Percentiles rank a stretch among this genome's conserved stretches.
Evolutionary conservation across 2,113 vertebrate species (phyloP).

Genomic region (Thymallus thymallus): DNA sequence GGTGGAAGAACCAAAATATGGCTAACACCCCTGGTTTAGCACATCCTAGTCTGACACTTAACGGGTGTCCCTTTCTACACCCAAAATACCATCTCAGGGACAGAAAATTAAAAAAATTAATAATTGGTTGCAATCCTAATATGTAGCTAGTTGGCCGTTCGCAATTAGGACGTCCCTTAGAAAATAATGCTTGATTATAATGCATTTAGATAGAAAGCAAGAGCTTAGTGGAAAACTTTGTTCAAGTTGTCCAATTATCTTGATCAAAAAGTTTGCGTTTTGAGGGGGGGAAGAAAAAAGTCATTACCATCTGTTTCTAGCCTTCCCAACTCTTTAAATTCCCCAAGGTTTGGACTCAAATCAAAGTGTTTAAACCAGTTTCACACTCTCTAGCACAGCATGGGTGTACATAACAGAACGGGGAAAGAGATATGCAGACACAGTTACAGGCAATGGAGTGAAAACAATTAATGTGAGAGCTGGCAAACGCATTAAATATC

Average conservation of each 20-base stretch:
- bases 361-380: constrained; percentile 63
- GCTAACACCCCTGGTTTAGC: background rate
- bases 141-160: constrained; percentile 34
- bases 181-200: constrained; percentile 65
- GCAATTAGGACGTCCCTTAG: constrained; percentile 39
- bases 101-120: constrained; percentile 13
- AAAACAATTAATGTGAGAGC: constrained; percentile 72
- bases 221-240: constrained; percentile 59
- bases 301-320: constrained; percentile 75
- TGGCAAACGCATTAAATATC: constrained; percentile 66
- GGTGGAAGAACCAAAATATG: constrained; percentile 14
- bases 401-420: constrained; percentile 52
- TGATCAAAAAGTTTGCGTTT: constrained; percentile 71
- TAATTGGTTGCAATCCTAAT: constrained; percentile 36
- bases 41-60: constrained; percentile 3
- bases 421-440: constrained; percentile 47
- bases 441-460: constrained; percentile 70
- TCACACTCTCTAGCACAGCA: constrained; percentile 54
- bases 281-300: constrained; percentile 44
- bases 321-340: constrained; percentile 58
- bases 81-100: constrained; percentile 11
- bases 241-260: constrained; percentile 71
- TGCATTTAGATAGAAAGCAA: constrained; percentile 42
- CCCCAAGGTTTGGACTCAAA: constrained; percentile 70
- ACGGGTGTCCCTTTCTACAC: background rate